Conservation (phyloP, 2,113 vertebrate species). For the Leptocoma aspasia region DNA sequence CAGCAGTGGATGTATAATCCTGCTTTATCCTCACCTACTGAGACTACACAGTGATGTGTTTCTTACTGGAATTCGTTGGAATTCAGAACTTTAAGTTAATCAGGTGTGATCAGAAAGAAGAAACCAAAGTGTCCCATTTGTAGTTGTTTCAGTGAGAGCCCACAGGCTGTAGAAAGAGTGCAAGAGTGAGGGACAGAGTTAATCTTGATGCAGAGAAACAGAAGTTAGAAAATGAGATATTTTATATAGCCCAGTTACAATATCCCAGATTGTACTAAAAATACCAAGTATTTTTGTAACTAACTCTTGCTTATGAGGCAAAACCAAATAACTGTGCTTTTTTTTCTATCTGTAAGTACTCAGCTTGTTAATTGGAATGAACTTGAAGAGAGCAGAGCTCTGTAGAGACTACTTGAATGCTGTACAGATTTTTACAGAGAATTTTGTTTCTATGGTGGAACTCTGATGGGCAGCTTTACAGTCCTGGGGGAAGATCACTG, state of each 20-base stretch:
- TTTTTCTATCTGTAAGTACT: not conserved
- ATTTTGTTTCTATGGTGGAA: not conserved
- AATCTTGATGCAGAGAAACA: not conserved
- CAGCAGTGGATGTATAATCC: not conserved
- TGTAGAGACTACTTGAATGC: not conserved
- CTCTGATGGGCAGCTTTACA: not conserved
- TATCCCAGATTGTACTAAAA: slow-evolving; percentile 13
- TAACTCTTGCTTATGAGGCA: slow-evolving; percentile 36
- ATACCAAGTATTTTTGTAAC: slow-evolving; percentile 21
- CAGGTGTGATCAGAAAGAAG: not conserved
- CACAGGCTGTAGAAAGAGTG: not conserved
- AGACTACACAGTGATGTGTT: not conserved
- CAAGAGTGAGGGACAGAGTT: not conserved
- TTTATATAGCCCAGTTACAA: not conserved
- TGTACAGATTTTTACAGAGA: not conserved
- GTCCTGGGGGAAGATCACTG: not conserved
- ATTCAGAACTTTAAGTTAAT: not conserved
- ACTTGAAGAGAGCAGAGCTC: not conserved
- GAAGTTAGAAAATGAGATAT: not conserved
- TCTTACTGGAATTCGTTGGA: not conserved
- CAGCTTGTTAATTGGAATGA: not conserved
- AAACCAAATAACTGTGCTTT: not conserved
- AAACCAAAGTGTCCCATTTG: not conserved
- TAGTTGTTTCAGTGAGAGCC: not conserved
- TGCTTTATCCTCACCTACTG: not conserved